Conservation (phyloP, 2,888 invertebrate species). For the Lochmaea capreae region DNA sequence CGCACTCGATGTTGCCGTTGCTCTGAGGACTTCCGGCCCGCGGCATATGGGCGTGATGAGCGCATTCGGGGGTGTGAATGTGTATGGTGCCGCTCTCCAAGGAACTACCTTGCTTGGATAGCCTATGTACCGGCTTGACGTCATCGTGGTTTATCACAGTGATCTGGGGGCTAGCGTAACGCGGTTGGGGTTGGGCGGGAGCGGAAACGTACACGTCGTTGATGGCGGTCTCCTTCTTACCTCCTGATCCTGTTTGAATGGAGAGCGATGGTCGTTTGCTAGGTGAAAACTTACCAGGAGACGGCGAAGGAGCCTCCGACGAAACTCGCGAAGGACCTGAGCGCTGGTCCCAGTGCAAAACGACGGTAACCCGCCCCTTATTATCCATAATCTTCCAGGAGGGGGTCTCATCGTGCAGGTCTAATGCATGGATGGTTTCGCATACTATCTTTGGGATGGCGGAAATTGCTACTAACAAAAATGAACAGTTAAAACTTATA, state of each 20-base stretch:
- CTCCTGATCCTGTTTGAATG: conserved; percentile 59
- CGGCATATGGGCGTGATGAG: conserved; percentile 75
- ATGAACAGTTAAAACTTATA: conserved; percentile 2
- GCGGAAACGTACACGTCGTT: conserved; percentile 69
- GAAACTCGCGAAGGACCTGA: conserved; percentile 69
- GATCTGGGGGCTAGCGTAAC: conserved; percentile 81
- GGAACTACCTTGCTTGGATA: conserved; percentile 73
- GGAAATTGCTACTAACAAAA: conserved; percentile 81
- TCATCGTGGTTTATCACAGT: conserved; percentile 95
- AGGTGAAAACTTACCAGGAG: conserved; percentile 69
- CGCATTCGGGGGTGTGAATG: conserved; percentile 86
- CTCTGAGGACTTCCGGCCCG: conserved; percentile 75
- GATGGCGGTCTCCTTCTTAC: conserved; percentile 71
- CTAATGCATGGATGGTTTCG: conserved; percentile 95
- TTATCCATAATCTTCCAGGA: conserved; percentile 99
- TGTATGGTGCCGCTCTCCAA: conserved; percentile 81
- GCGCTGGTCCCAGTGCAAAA: conserved; percentile 96
- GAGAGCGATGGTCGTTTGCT: conserved; percentile 77
- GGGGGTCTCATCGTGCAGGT: conserved; percentile 95
- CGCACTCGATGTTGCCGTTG: conserved; percentile 80
- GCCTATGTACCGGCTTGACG: conserved; percentile 67
- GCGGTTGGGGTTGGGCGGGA: conserved; percentile 61
- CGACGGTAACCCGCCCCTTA: conserved; percentile 96
- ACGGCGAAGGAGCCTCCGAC: conserved; percentile 68
- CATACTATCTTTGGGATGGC: conserved; percentile 97